A percentile compares a stretch with the other conserved stretches of the same genome.
phyloP scores from a whole-genome alignment of 1,140 invertebrate genomes.

The Aphaenogaster ashmeadi region DNA sequence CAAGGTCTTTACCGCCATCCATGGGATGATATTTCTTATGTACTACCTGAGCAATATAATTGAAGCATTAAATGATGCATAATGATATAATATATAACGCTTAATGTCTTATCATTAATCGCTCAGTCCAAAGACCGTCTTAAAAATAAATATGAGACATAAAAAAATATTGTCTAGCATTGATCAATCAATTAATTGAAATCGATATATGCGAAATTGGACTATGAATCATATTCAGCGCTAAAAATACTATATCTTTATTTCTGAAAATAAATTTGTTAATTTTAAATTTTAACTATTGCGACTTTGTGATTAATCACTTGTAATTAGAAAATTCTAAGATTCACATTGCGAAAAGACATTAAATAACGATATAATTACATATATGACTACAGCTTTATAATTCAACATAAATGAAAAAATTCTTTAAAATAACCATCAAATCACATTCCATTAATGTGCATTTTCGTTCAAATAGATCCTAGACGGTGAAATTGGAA shows the following conservation, averaged over 20 bases:
- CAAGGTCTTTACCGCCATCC: slow-evolving; percentile 99
- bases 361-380: neutral
- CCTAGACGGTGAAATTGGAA: neutral
- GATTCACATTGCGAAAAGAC: neutral
- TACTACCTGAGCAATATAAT: slow-evolving; percentile 94
- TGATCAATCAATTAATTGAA: neutral
- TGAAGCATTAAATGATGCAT: slow-evolving; percentile 66
- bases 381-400: neutral
- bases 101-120: neutral
- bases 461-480: slow-evolving; percentile 12
- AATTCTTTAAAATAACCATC: neutral
- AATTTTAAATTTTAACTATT: slow-evolving; percentile 9
- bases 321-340: neutral
- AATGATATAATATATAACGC: slow-evolving; percentile 23
- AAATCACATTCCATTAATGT: slow-evolving; percentile 19
- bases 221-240: neutral
- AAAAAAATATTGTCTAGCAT: neutral
- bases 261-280: neutral
- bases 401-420: neutral
- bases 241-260: neutral
- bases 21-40: slow-evolving; percentile 99
- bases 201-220: neutral
- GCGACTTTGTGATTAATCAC: neutral
- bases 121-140: neutral
- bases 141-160: slow-evolving; percentile 24